Evolutionary conservation across 2,113 vertebrate species (phyloP).

Genomic region (Paramisgurnus dabryanus): DNA sequence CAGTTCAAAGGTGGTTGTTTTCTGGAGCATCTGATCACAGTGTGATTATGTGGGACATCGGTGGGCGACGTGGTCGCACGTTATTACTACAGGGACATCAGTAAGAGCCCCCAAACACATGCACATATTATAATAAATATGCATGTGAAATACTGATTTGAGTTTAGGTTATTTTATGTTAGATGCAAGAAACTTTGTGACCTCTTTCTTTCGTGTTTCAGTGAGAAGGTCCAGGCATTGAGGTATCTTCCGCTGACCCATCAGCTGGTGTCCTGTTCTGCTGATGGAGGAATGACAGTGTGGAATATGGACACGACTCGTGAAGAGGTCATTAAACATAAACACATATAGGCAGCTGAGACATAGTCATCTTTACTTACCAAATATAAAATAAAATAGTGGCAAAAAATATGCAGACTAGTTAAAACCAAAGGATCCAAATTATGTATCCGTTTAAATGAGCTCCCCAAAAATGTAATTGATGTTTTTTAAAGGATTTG

Average conservation of each 20-base stretch:
- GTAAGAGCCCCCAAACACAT: slow-evolving; percentile 71
- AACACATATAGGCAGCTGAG: too few relatives aligned
- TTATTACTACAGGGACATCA: slow-evolving; percentile 94
- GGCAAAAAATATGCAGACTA: too few relatives aligned
- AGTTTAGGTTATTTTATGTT: too few relatives aligned
- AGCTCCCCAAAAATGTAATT: too few relatives aligned
- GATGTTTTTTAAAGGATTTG: too few relatives aligned
- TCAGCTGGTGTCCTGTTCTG: slow-evolving; percentile 91
- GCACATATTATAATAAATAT: too few relatives aligned
- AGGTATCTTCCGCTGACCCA: slow-evolving; percentile 88
- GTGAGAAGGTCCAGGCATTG: slow-evolving; percentile 91
- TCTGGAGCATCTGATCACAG: slow-evolving; percentile 96
- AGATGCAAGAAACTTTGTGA: too few relatives aligned
- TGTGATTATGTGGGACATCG: slow-evolving; percentile 99
- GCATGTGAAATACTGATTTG: too few relatives aligned
- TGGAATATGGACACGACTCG: slow-evolving; percentile 97
- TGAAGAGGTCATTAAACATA: slow-evolving; percentile 82
- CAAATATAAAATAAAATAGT: too few relatives aligned
- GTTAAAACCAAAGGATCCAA: too few relatives aligned
- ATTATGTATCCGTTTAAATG: too few relatives aligned
- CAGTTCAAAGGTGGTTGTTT: slow-evolving; percentile 90
- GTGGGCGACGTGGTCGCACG: slow-evolving; percentile 89
- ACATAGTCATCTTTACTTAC: too few relatives aligned
- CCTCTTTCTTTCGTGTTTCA: slow-evolving; percentile 54
- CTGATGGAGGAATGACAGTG: slow-evolving; percentile 92